Percentiles rank a stretch among this genome's conserved stretches.
Conservation (phyloP, 1,140 invertebrate species). For the Lepidostoma basale region DNA sequence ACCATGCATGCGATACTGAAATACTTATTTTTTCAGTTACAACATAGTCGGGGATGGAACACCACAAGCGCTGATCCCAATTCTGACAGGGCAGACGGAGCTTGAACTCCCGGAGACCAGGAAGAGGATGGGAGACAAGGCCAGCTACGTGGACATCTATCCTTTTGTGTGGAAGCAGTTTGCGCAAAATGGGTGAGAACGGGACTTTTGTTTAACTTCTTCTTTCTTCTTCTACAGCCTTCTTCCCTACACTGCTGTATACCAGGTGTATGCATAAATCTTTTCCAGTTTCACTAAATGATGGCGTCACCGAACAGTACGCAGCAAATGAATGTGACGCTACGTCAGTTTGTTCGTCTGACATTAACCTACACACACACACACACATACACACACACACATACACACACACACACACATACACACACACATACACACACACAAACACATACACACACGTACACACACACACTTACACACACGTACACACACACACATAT, state of each 20-base stretch:
- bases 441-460: too few species aligned
- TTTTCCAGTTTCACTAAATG: not conserved
- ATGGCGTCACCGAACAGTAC: not conserved
- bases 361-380: too few species aligned
- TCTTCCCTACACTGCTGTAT: too few species aligned
- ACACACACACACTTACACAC: too few species aligned
- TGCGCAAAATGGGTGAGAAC: constrained; percentile 63
- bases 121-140: constrained; percentile 70
- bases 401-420: too few species aligned
- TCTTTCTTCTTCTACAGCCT: too few species aligned
- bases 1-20: not conserved
- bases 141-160: constrained; percentile 76
- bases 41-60: constrained; percentile 96
- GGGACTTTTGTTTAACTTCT: not conserved
- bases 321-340: not conserved
- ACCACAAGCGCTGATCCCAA: constrained; percentile 89
- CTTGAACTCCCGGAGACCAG: constrained; percentile 85
- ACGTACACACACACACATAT: too few species aligned
- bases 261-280: too few species aligned
- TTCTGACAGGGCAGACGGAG: constrained; percentile 89
- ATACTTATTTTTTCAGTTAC: constrained; percentile 59
- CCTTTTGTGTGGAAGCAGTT: constrained; percentile 85
- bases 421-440: too few species aligned
- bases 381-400: too few species aligned
- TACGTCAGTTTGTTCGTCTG: too few species aligned